A percentile compares a stretch with the other conserved stretches of the same genome.
Conservation (phyloP, 1,140 invertebrate species). For the Drosophila punjabiensis region DNA sequence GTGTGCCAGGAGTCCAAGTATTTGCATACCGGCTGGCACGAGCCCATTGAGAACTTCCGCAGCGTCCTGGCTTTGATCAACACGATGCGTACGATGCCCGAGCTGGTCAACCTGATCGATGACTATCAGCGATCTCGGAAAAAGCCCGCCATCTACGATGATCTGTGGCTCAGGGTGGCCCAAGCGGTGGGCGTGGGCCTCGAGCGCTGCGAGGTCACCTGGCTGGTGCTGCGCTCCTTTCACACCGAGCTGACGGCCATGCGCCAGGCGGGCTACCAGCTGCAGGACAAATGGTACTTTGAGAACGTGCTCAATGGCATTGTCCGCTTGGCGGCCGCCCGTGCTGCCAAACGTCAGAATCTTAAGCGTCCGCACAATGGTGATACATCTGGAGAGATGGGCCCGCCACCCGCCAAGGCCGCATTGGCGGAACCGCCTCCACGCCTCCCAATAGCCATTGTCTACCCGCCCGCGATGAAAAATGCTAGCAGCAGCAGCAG, state of each 20-base stretch:
- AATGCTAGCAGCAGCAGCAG: not conserved
- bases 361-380: not conserved
- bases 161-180: slow-evolving; percentile 36
- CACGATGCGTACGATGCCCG: slow-evolving; percentile 38
- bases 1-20: slow-evolving; percentile 67
- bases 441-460: slow-evolving; percentile 54
- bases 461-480: slow-evolving; percentile 41
- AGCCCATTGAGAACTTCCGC: slow-evolving; percentile 75
- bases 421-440: not conserved
- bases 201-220: slow-evolving; percentile 71
- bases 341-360: not conserved
- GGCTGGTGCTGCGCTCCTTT: slow-evolving; percentile 70
- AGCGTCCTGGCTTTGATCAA: slow-evolving; percentile 54
- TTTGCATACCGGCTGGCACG: slow-evolving; percentile 48
- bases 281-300: slow-evolving; percentile 80
- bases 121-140: not conserved
- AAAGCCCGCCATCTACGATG: slow-evolving; percentile 43
- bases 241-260: slow-evolving; percentile 63
- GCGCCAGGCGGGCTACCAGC: slow-evolving; percentile 65
- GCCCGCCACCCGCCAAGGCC: not conserved
- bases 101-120: slow-evolving; percentile 44
- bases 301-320: slow-evolving; percentile 60
- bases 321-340: not conserved
- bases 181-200: not conserved
- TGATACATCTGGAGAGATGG: not conserved